Evolutionary conservation across 1,140 invertebrate species (phyloP), one percentile per base, ranked within the genome.

Genomic region (Pararge aegeria): DNA sequence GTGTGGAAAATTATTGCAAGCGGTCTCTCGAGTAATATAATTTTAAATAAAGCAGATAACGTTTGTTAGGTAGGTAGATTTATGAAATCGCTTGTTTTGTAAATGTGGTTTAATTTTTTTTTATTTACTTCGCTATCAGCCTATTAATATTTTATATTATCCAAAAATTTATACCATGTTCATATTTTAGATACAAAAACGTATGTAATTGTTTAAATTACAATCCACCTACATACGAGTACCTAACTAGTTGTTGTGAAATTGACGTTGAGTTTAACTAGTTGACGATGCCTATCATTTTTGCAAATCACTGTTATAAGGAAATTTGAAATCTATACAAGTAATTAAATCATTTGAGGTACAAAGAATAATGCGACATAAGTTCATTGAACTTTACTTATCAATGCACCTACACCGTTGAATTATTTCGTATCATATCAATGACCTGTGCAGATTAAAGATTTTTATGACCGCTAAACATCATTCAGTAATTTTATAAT

Each of bases 1-100:
- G 50, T 55, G 29, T 60, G 38, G 44, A 56, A 56, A 65, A 54
- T 65, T 65, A 65, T 65, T 46, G n/a, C 24, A 1, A 46, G 42
- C 19, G 42, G 27, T 55, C 54, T 27, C 54, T 34, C 16, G 48
- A 49, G 37, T 44, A 29, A 40, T 19, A 44, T 50, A 42, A 42
- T 52, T 55, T 55, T 48, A 55, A 44, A 21, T 20, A 59, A 12
- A 5, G n/a, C 24, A 37, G 42, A 46, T 46, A 46, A 46, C 20
- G 15, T 46, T 24, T 24, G 24, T 24, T 46, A 2, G 42, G 0
- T 46, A n/a, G 9, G 42, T 21, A 46, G 1, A n/a, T 2, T 46
- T 46, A 9, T 40, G 37, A 40, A 40, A 42, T 3, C 19, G 13
- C 5, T n/a, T 5, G 19, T n/a, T 5, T 46, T 21, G 42, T 20